Base-by-base conservation (phyloP, 2,797 vertebrate genomes). In the Gadopsis marmoratus region DNA sequence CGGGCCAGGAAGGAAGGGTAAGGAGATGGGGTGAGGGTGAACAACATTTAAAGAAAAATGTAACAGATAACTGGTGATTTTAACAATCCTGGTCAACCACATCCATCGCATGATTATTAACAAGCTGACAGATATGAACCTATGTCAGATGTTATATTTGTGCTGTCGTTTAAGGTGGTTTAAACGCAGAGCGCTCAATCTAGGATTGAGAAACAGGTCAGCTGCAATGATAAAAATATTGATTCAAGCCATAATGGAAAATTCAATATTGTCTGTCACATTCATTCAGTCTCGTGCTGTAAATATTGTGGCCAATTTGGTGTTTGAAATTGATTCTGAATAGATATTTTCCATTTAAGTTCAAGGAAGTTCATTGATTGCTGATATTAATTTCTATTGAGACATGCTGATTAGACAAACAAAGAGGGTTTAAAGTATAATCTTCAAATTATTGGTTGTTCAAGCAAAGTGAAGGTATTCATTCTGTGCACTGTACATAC, bases 1-100 rank as follows among this genome's bases (percentile, higher is more conserved):
- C 95, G 98, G 84, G 98, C 97, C 87, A 96, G 96, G 59, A 96
- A 95, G 0, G 92, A 99, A 84, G 98, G 98, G 98, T 99, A 96
- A 98, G 98, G 66, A 87, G 12, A 59, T 3, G 48, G 60, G 33
- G 43, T 0, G 0, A 5, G 12, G n/a, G 33, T 26, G 26, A 26
- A 26, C 26, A 26, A 26, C 26, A 26, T 26, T 26, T 26, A 26
- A 26, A 26, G 26, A 26, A 26, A 26, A 26, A 26, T 26, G 26
- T 26, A 26, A 26, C 26, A 26, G 16, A 61, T 26, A 16, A 19
- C 7, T n/a, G 2, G 11, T 0, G 4, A 26, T 47, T 31, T 67
- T 11, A 12, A 14, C 4, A 14, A 33, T 17, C 0, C 0, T 45
- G 4, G 35, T 69, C 2, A 19, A 3, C n/a, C 6, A 23, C n/a